Conservation (phyloP, 2,888 invertebrate genomes). For the Sinhomidia bicolor region DNA sequence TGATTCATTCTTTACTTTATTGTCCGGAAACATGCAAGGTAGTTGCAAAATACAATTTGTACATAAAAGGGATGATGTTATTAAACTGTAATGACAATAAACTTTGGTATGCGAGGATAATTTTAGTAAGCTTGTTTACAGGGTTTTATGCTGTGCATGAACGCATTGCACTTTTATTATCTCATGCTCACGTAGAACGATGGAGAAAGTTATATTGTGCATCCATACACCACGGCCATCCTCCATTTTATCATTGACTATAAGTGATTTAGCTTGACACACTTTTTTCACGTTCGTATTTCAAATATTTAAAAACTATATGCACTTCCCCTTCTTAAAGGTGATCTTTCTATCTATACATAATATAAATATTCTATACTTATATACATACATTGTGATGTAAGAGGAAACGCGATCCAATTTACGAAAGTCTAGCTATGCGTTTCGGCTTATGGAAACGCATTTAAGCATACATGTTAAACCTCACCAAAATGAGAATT, state of each 20-base stretch:
- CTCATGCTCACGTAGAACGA: neutral
- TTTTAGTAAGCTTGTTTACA: too few relatives aligned
- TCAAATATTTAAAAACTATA: neutral
- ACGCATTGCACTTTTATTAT: neutral
- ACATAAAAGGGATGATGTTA: too few relatives aligned
- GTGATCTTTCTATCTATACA: too few relatives aligned
- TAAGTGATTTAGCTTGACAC: slow-evolving; percentile 16
- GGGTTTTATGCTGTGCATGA: too few relatives aligned
- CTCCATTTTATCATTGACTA: too few relatives aligned
- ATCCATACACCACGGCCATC: neutral
- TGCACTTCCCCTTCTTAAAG: too few relatives aligned
- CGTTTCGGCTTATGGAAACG: neutral
- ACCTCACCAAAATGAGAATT: neutral
- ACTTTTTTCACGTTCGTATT: neutral
- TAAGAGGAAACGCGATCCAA: neutral
- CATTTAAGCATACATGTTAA: neutral
- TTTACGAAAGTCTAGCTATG: neutral
- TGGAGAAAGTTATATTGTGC: neutral
- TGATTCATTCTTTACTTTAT: neutral
- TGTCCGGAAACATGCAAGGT: neutral
- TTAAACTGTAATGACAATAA: too few relatives aligned
- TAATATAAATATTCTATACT: too few relatives aligned
- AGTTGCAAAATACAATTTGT: too few relatives aligned
- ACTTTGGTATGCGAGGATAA: too few relatives aligned
- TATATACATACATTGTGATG: neutral